Base-by-base conservation (phyloP, 2,113 vertebrate species). In the Peromyscus polionotus region DNA sequence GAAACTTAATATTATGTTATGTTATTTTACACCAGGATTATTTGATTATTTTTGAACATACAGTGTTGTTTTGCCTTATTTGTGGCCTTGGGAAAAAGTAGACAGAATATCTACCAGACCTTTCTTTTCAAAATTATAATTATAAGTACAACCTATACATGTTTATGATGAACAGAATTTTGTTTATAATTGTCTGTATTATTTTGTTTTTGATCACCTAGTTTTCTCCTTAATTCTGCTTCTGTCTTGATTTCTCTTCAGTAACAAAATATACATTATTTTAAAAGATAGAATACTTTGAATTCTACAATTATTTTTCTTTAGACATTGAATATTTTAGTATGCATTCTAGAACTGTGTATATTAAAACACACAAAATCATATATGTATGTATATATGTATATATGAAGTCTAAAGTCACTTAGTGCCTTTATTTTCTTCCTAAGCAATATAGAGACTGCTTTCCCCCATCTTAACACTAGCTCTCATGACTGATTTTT, bases 1-100 rank as follows among this genome's bases (percentile, higher is more conserved):
- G 28, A 90, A 90, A 95, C 76, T 95, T 19, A 89, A 61, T 90
- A 81, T 93, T 68, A 75, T 91, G 17, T 93, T 68, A 75, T 91
- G 17, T 87, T 54, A 42, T 85, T 92, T 95, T 85, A 84, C 5
- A 31, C 2, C 51, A 63, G 13, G 3, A 42, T 77, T 72, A 77
- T 90, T n/a, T 85, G 51, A 89, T 95, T 73, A 67, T 57, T 75
- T 51, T 13, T 17, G 48, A 65, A 61, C 12, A 75, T 76, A 65
- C 20, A 73, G 4, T 72, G 22, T n/a, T 88, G 5, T 54, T 81
- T 59, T 94, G 13, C n/a, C 51, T 61, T 63, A 77, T 59, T 83
- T 68, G 61, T 94, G 76, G 26, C 10, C 36, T 3, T 20, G 5
- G 57, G 54, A n/a, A 54, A 73, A 73, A 65, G 13, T 26, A 73